Evolutionary conservation across 2,888 invertebrate genomes (phyloP), one percentile per base, ranked within the genome.

Genomic region (Helleia helle): DNA sequence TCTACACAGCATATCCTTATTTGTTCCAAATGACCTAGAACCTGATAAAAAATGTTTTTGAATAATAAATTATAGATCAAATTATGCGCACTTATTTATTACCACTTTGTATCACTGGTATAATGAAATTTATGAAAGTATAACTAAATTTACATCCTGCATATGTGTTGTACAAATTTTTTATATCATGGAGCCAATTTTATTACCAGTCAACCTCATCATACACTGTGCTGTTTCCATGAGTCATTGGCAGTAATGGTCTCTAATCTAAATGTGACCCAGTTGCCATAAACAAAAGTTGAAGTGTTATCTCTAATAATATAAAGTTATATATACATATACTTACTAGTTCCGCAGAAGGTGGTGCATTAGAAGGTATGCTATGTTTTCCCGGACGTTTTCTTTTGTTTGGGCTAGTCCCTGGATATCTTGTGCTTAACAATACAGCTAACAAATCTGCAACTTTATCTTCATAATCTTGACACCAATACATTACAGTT

Each of bases 401-500:
- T 79, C 95, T 87, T 71, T 96, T 97, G 63, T 94, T 95, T 4
- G 96, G 96, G 49, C 94, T 94, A 22, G 94, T 93, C 43, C 92
- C 92, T 40, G 95, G 94, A 73, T 93, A 94, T 62, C 94, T 88
- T 47, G 92, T 92, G 63, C 91, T 93, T 61, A 95, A 84, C 44
- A 95, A 77, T 55, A 90, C 90, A 36, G 93, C 91, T 45, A 95
- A 88, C 50, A 94, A 85, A 74, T 94, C 94, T 3, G 91, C 93
- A 44, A 94, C 88, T 71, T 93, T 94, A 58, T 96, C 96, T 61
- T 97, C 95, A 62, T 92, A 91, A 59, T 95, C 94, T 59, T 95
- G 93, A 72, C 95, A 96, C 98, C 96, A 99, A 76, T 93, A 94
- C 87, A 96, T 93, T 51, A 99, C 83, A 26, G 95, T 91, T 2